These are phyloP conservation scores for Pristionchus exspectatus DNA, from an alignment of 2,888 invertebrate species.

Conservation along the genomic window DNA sequence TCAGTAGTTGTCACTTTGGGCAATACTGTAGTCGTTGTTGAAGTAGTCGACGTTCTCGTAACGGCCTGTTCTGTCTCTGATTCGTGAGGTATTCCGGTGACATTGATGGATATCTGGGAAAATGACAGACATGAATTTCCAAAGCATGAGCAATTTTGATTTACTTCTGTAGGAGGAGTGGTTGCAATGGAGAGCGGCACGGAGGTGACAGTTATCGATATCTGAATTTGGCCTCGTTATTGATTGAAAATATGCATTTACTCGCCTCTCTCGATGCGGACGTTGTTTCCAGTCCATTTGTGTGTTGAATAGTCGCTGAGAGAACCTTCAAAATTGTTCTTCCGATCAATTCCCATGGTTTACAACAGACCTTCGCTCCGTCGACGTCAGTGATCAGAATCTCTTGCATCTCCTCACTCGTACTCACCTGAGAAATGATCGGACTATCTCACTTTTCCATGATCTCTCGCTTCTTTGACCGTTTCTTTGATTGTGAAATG, in stretches of 20 bases:
- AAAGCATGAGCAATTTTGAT: background rate
- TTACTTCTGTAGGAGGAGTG: constrained; percentile 35
- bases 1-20: background rate
- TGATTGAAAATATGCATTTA: background rate
- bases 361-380: background rate
- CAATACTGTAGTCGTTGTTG: background rate
- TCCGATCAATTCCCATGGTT: background rate
- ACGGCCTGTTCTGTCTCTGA: background rate
- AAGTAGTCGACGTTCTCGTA: background rate
- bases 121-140: background rate
- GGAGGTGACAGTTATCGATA: constrained; percentile 34
- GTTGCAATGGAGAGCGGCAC: constrained; percentile 29
- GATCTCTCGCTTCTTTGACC: too few relatives aligned
- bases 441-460: too few relatives aligned
- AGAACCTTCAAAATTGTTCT: background rate
- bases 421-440: background rate
- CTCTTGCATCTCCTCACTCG: constrained; percentile 37
- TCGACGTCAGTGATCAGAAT: constrained; percentile 40
- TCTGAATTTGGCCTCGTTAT: background rate
- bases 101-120: background rate
- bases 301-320: background rate
- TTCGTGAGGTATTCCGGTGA: constrained; percentile 1
- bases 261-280: constrained; percentile 1
- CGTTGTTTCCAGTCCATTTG: background rate
- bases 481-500: too few relatives aligned